phyloP scores from a whole-genome alignment of 1,140 invertebrate species.

The Pemphigus obesinymphae region DNA sequence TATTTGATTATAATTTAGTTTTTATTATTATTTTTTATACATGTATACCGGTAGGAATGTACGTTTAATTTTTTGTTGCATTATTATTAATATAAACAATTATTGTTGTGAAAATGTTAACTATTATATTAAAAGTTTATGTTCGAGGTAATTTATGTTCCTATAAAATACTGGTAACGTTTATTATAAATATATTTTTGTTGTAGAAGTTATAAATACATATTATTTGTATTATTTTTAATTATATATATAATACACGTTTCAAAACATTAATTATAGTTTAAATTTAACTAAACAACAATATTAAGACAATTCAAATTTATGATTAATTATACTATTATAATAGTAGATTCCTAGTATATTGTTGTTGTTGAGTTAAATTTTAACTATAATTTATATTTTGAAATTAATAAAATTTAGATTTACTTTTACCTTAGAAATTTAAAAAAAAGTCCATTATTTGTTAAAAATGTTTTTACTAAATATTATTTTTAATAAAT shows the following conservation, averaged over 20 bases:
- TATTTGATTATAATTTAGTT: not conserved
- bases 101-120: slow-evolving; percentile 33
- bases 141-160: slow-evolving; percentile 19
- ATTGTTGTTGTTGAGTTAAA: slow-evolving; percentile 12
- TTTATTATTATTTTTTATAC: slow-evolving; percentile 27
- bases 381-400: not conserved
- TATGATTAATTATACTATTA: too few species aligned
- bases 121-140: not conserved
- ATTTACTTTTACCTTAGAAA: not conserved
- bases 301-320: too few species aligned
- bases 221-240: not conserved
- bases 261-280: too few species aligned
- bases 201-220: not conserved
- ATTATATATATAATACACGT: too few species aligned
- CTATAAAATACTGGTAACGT: slow-evolving; percentile 30
- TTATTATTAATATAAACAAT: not conserved
- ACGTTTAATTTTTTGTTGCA: not conserved
- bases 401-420: slow-evolving; percentile 21
- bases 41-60: not conserved
- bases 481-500: not conserved
- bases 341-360: not conserved
- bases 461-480: slow-evolving; percentile 5
- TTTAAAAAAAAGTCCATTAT: slow-evolving; percentile 7
- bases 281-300: too few species aligned
- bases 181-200: slow-evolving; percentile 33